Evolutionary conservation across 1,140 invertebrate species (phyloP).

Genomic region (Whitmania pigra): DNA sequence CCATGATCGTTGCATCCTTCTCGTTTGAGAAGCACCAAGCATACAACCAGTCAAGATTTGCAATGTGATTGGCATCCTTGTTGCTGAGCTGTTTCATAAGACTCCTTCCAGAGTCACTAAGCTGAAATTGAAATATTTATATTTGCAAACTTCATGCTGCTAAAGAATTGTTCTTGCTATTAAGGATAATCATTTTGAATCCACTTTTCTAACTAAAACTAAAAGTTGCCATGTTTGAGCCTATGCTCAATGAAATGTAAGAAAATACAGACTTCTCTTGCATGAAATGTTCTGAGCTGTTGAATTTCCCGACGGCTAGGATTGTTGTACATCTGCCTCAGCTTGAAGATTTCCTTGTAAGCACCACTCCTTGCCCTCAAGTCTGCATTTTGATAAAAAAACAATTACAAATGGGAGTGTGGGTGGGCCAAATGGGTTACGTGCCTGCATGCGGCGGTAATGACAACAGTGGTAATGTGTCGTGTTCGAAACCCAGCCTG

Average conservation of each 20-base stretch:
- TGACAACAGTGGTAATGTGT: no score
- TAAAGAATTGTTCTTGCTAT: no score
- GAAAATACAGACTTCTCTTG: not conserved
- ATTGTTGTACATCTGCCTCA: not conserved
- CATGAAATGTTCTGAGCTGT: not conserved
- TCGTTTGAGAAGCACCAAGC: no score
- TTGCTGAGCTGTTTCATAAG: not conserved
- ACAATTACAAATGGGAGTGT: not conserved
- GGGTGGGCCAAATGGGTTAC: no score
- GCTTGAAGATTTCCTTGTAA: not conserved
- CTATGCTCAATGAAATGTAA: not conserved
- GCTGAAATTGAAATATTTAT: not conserved
- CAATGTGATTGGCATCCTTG: not conserved
- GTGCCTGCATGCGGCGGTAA: no score
- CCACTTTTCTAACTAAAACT: not conserved
- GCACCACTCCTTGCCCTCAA: not conserved
- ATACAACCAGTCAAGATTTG: no score
- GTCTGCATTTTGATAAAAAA: not conserved
- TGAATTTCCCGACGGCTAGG: not conserved
- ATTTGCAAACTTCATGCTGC: not conserved
- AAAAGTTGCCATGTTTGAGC: not conserved
- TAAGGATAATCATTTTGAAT: not conserved
- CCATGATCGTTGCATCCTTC: not conserved
- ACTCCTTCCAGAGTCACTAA: not conserved
- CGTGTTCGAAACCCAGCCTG: no score